Evolutionary conservation across 2,888 invertebrate species (phyloP).

Genomic region (Hartigia nigra): DNA sequence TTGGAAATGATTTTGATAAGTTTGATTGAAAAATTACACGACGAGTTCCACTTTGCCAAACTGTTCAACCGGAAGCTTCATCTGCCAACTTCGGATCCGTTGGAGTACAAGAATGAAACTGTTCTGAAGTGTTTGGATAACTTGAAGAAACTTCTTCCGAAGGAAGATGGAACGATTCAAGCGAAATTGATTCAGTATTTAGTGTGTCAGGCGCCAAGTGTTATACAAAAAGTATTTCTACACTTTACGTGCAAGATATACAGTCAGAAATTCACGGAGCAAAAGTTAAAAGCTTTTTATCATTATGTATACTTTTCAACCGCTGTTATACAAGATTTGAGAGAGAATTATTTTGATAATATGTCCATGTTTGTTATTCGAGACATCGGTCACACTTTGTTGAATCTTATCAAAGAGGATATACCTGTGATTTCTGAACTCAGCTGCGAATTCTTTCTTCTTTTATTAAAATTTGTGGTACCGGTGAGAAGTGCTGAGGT

Average conservation of each 20-base stretch:
- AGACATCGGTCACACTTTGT: slow-evolving; percentile 69
- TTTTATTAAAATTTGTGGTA: slow-evolving; percentile 65
- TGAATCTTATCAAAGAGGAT: slow-evolving; percentile 67
- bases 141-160: slow-evolving; percentile 65
- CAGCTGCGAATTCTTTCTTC: slow-evolving; percentile 63
- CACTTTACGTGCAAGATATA: slow-evolving; percentile 68
- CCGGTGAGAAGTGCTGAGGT: slow-evolving; percentile 66
- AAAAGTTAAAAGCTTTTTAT: slow-evolving; percentile 70
- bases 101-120: slow-evolving; percentile 64
- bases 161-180: slow-evolving; percentile 63
- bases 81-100: slow-evolving; percentile 60
- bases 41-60: slow-evolving; percentile 60
- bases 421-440: slow-evolving; percentile 49
- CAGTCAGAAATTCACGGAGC: slow-evolving; percentile 66
- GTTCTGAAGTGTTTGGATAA: slow-evolving; percentile 66
- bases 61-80: slow-evolving; percentile 54
- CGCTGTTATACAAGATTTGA: slow-evolving; percentile 62
- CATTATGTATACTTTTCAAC: slow-evolving; percentile 70
- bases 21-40: slow-evolving; percentile 56
- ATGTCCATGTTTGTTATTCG: slow-evolving; percentile 71
- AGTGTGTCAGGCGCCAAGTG: slow-evolving; percentile 62
- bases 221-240: slow-evolving; percentile 70
- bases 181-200: slow-evolving; percentile 57
- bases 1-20: slow-evolving; percentile 56
- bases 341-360: slow-evolving; percentile 55